Conservation (phyloP, 2,888 invertebrate species). For the Athalia cordata region DNA sequence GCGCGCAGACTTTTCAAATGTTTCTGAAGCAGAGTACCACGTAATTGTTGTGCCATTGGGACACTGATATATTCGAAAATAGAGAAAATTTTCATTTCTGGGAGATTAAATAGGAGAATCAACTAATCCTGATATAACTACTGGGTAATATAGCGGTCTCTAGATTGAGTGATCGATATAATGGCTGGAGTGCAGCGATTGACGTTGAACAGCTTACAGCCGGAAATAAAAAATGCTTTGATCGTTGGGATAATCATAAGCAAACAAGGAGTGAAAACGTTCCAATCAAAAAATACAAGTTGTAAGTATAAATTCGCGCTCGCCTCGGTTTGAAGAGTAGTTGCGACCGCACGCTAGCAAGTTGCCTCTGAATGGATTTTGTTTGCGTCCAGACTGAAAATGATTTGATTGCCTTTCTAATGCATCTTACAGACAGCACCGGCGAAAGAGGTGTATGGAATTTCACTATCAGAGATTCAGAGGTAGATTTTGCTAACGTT, state of each 20-base stretch:
- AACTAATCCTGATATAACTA: neutral
- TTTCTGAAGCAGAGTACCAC: no score
- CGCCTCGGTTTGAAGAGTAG: neutral
- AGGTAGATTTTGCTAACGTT: slow-evolving; percentile 83
- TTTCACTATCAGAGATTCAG: slow-evolving; percentile 85
- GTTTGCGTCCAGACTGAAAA: no score
- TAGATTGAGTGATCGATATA: slow-evolving; percentile 6
- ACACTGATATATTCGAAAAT: neutral
- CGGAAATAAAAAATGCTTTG: slow-evolving; percentile 66
- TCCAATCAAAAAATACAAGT: slow-evolving; percentile 59
- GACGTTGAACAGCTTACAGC: slow-evolving; percentile 61
- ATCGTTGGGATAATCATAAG: slow-evolving; percentile 67
- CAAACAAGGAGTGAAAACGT: slow-evolving; percentile 64
- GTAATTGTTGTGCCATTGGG: neutral
- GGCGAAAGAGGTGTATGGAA: slow-evolving; percentile 81
- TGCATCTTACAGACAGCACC: slow-evolving; percentile 55
- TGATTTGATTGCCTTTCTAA: neutral
- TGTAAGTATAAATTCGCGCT: slow-evolving; percentile 59
- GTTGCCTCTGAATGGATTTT: no score
- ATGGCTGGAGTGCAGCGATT: slow-evolving; percentile 67
- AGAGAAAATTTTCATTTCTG: neutral
- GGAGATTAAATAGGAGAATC: neutral
- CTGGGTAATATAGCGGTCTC: neutral
- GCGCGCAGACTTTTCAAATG: no score
- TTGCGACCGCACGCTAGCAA: neutral